Evolutionary conservation across 2,888 invertebrate genomes (phyloP), one percentile per base, ranked within the genome.

Genomic region (Perizoma flavofasciatum): DNA sequence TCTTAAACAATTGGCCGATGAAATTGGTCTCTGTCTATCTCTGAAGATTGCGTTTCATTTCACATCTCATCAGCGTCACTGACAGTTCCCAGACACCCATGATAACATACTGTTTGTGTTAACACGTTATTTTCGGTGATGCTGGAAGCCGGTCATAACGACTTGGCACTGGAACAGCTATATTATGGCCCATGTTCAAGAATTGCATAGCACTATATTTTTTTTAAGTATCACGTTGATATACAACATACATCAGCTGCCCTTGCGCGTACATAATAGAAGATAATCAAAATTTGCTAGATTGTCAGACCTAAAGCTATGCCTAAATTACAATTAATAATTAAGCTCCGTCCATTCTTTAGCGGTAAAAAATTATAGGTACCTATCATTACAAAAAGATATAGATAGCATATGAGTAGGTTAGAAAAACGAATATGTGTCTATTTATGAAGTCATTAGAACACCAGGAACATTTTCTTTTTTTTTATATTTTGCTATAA

Each of bases 161-260:
- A 84, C 83, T 92, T 92, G 92, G 92, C 91, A 91, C 89, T 90
- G 90, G 90, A 92, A 77, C 73, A 61, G 41, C 63, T 75, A 78
- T 83, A 89, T 90, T 87, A 89, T 88, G 85, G 88, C 88, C 75
- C 71, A 70, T 78, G 83, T 87, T 88, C 84, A 85, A 86, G 81
- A 79, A 73, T 75, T 77, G 77, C 75, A 64, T 59, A 63, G 49
- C 57, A 69, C 69, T 67, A 72, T 74, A 69, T 72, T 78, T 72
- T 64, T 72, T 68, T 71, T 70, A 69, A 68, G 70, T 67, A 67
- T 68, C 55, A 68, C 66, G 69, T 72, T 74, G 59, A 62, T 66
- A 64, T 65, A 62, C 55, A 46, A 61, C 63, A 59, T 50, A n/a
- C n/a, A 50, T 63, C 67, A 63, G 58, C 63, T 59, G 62, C 61